phyloP scores from a whole-genome alignment of 2,888 invertebrate genomes.

The Desoria tigrina region DNA sequence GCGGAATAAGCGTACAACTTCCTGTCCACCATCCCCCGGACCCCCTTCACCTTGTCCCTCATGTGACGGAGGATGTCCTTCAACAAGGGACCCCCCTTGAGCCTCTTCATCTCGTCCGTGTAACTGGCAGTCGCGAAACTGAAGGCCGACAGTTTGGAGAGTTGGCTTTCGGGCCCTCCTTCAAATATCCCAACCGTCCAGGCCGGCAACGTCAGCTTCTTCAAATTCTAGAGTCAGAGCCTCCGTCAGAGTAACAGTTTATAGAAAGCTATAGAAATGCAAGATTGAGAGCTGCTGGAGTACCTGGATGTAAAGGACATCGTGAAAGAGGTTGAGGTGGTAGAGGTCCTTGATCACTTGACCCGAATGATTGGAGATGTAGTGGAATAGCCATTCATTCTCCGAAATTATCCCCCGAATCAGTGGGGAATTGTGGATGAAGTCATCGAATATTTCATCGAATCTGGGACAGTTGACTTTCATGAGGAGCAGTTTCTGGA shows the following conservation, averaged over 20 bases:
- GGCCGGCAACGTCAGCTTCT: too few relatives aligned
- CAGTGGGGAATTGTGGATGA: background rate
- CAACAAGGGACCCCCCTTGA: background rate
- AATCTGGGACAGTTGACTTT: background rate
- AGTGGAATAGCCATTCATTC: conserved; percentile 1
- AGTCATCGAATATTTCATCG: background rate
- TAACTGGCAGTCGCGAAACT: background rate
- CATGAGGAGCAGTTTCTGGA: background rate
- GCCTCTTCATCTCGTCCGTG: background rate
- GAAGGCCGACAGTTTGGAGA: too few relatives aligned
- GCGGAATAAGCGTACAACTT: background rate
- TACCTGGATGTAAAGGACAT: conserved; percentile 1
- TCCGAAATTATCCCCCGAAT: background rate
- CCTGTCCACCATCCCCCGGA: background rate
- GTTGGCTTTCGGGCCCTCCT: too few relatives aligned
- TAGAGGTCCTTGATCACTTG: background rate
- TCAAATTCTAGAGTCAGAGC: too few relatives aligned
- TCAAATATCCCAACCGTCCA: too few relatives aligned
- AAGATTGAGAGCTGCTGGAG: too few relatives aligned
- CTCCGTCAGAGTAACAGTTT: too few relatives aligned
- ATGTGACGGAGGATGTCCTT: background rate
- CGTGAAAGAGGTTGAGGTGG: background rate
- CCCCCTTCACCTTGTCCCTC: background rate
- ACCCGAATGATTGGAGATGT: background rate
- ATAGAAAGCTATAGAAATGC: too few relatives aligned